These are phyloP conservation scores for Drosophila emarginata DNA, from an alignment of 2,888 invertebrate genomes.

Conservation along the genomic window DNA sequence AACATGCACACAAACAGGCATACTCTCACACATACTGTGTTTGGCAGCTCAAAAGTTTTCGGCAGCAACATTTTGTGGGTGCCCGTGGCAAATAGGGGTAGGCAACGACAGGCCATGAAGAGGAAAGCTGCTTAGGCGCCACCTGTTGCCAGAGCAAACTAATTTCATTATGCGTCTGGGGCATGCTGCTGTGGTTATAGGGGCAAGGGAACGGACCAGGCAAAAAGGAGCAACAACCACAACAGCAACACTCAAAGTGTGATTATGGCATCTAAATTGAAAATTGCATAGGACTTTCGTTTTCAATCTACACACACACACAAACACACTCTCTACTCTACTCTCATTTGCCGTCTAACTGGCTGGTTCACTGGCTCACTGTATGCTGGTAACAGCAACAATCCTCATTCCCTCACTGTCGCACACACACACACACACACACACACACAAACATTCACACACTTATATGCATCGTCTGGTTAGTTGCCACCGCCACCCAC, in stretches of 20 bases:
- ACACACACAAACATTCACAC: constrained; percentile 7
- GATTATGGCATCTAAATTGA: constrained; percentile 63
- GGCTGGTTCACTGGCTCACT: constrained; percentile 16
- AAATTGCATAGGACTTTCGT: constrained; percentile 70
- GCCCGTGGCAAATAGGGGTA: constrained; percentile 17
- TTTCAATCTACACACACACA: constrained; percentile 41
- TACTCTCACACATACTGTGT: constrained; percentile 16
- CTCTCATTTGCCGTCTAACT: constrained; percentile 12
- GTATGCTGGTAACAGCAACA: constrained; percentile 10
- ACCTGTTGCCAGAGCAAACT: constrained; percentile 58
- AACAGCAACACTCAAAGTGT: constrained; percentile 35
- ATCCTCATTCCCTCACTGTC: constrained; percentile 13
- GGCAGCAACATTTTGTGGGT: constrained; percentile 28
- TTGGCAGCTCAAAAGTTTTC: constrained; percentile 34
- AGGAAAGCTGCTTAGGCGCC: constrained; percentile 29
- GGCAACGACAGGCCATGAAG: background rate
- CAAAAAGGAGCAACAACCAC: constrained; percentile 32
- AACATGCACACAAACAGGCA: constrained; percentile 4
- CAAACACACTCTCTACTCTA: background rate
- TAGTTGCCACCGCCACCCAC: constrained; percentile 59
- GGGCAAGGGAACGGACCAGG: background rate
- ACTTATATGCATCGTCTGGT: constrained; percentile 29
- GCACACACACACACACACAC: constrained; percentile 5
- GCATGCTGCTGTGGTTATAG: constrained; percentile 32
- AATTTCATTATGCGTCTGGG: constrained; percentile 65